Percentiles rank a stretch among this genome's conserved stretches.
These are phyloP conservation scores for Galaxias olidus DNA, from an alignment of 2,797 vertebrate genomes.

Conservation along the genomic window DNA sequence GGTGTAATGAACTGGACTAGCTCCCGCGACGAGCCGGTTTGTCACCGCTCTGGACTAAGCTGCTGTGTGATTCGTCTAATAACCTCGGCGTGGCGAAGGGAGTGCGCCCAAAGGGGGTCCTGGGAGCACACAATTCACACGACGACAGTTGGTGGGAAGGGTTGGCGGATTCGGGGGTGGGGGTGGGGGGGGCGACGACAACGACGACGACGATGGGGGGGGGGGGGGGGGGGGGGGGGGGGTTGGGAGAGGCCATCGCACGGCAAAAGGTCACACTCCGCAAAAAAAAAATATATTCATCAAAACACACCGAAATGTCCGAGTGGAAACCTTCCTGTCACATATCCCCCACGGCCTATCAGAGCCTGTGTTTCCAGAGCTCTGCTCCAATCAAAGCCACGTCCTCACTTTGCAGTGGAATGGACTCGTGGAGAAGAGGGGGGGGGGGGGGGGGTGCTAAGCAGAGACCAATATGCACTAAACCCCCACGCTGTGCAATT, in stretches of 20 bases:
- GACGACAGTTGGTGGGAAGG: slow-evolving; percentile 38
- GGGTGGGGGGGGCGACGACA: too few species aligned
- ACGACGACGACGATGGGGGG: too few species aligned
- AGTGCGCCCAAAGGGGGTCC: slow-evolving; percentile 5
- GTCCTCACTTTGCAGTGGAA: slow-evolving; percentile 29
- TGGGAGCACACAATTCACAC: slow-evolving; percentile 29
- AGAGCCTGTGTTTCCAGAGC: slow-evolving; percentile 24
- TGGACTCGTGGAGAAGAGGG: slow-evolving; percentile 4
- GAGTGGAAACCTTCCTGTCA: slow-evolving; percentile 33
- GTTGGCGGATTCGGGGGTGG: slow-evolving; percentile 24
- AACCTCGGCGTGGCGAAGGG: slow-evolving; percentile 26
- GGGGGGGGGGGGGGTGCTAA: slow-evolving; percentile 13
- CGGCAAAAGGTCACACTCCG: slow-evolving; percentile 51
- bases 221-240: too few species aligned
- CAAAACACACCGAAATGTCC: slow-evolving; percentile 25
- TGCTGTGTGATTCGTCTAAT: slow-evolving; percentile 13
- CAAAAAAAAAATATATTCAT: slow-evolving; percentile 27
- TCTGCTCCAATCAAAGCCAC: slow-evolving; percentile 12
- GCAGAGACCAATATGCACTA: slow-evolving; percentile 17
- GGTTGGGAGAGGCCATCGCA: too few species aligned
- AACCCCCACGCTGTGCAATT: slow-evolving; percentile 3
- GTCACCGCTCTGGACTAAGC: slow-evolving; percentile 9
- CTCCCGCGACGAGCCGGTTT: not conserved
- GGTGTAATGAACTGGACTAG: slow-evolving; percentile 4
- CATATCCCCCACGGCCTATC: slow-evolving; percentile 36